Evolutionary conservation across 2,797 vertebrate genomes (phyloP), one percentile per base, ranked within the genome.

Genomic region (Acanthis flammea): DNA sequence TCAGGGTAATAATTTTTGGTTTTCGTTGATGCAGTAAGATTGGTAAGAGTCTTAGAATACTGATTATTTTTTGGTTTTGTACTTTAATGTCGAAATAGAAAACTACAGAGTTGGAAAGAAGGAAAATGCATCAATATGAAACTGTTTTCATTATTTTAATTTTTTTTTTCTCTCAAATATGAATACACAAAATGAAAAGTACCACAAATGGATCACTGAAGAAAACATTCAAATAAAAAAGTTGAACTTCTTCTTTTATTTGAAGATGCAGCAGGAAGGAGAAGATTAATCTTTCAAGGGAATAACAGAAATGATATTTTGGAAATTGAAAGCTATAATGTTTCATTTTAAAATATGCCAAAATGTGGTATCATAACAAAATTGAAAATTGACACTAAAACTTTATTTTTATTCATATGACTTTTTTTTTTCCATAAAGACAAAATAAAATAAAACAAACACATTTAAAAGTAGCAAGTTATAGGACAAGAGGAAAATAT

Each of bases 291-390:
- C 66, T 94, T 92, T 4, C 4, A 41, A 75, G 62, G 19, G 31
- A 92, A 95, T 93, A 93, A 78, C 27, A 75, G 76, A 94, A 95
- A 94, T 68, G 2, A 18, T 88, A 88, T 92, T 96, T 94, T 80
- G 76, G 58, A 95, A 92, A 95, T 75, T 23, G 76, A 81, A 95
- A 94, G 42, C 30, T 28, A 58, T 88, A 90, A 90, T 37, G 58
- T 84, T 96, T 92, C 68, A 51, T 84, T 94, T 39, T 90, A 47
- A 90, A 88, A 95, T 93, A 90, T 62, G 55, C 88, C 77, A 92
- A 91, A 93, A 72, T 85, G 24, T 41, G 55, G 14, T 51, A 58
- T 86, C n/a, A 61, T 80, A 90, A 77, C 68, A 80, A 94, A 96
- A 86, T 37, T 44, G 23, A 48, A 94, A 96, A 86, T 45, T 70